Evolutionary conservation across 2,113 vertebrate genomes (phyloP).

Genomic region (Gnathonemus echidnorhynchus): DNA sequence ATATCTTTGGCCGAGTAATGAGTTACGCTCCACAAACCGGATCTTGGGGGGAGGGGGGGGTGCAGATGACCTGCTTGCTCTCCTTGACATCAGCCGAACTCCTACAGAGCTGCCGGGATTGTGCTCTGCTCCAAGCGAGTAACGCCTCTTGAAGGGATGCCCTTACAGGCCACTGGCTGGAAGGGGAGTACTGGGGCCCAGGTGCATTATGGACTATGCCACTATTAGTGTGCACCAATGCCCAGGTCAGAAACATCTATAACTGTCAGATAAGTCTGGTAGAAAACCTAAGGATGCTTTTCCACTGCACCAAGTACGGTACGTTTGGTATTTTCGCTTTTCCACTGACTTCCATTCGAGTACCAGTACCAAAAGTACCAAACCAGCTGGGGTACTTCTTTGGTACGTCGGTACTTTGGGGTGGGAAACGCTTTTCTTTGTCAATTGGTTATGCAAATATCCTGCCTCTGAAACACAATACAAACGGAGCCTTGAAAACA

Average conservation of each 20-base stretch:
- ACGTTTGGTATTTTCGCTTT: too few species aligned
- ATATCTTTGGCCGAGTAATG: background rate
- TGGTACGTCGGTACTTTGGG: too few species aligned
- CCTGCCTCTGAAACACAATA: too few species aligned
- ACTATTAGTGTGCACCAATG: background rate
- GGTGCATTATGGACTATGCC: background rate
- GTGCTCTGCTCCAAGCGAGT: background rate
- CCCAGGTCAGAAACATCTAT: background rate
- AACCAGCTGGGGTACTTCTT: too few species aligned
- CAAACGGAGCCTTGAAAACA: too few species aligned
- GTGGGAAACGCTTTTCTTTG: too few species aligned
- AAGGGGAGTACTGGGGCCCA: background rate
- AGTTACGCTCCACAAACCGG: background rate
- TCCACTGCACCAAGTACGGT: too few species aligned
- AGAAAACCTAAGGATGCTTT: background rate
- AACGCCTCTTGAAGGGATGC: background rate
- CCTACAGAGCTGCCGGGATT: background rate
- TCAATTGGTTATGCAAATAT: too few species aligned
- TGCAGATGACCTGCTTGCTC: background rate
- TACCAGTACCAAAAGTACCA: too few species aligned
- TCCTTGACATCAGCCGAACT: background rate
- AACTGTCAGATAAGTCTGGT: background rate
- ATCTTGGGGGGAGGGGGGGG: background rate
- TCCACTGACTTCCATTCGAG: too few species aligned
- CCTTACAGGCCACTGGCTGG: background rate